A percentile compares a stretch with the other conserved stretches of the same genome.
These are phyloP conservation scores for Brachionus paranguensis DNA, from an alignment of 1,140 invertebrate species.

Conservation along the genomic window DNA sequence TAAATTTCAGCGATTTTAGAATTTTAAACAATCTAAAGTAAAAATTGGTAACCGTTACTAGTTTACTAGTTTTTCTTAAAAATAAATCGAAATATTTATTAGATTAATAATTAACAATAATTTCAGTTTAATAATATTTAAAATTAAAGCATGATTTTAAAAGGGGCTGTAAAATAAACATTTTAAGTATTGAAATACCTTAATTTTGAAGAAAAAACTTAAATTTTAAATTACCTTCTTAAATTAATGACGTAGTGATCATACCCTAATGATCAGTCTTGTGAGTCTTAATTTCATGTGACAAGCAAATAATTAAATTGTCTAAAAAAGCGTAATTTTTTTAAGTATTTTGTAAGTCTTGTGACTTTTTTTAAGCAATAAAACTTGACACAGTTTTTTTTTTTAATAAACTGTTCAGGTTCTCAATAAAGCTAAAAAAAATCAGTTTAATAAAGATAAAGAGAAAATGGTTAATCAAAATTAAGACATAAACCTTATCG, in stretches of 20 bases:
- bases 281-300: background rate
- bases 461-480: background rate
- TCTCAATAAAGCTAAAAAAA: constrained; percentile 8
- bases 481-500: background rate
- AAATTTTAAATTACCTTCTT: background rate
- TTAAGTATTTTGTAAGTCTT: background rate
- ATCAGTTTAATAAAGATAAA: background rate
- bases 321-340: background rate
- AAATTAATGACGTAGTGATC: background rate
- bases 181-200: background rate
- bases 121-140: no score
- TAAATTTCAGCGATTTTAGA: no score
- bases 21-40: no score
- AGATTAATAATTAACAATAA: no score
- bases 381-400: constrained; percentile 11
- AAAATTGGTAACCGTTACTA: no score
- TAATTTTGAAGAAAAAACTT: background rate
- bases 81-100: no score
- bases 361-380: background rate
- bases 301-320: background rate
- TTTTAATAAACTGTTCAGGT: background rate
- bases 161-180: no score
- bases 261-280: background rate
- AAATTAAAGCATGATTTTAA: no score
- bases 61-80: no score